Base-by-base conservation (phyloP, 2,888 invertebrate genomes). In the Machimus rusticus region DNA sequence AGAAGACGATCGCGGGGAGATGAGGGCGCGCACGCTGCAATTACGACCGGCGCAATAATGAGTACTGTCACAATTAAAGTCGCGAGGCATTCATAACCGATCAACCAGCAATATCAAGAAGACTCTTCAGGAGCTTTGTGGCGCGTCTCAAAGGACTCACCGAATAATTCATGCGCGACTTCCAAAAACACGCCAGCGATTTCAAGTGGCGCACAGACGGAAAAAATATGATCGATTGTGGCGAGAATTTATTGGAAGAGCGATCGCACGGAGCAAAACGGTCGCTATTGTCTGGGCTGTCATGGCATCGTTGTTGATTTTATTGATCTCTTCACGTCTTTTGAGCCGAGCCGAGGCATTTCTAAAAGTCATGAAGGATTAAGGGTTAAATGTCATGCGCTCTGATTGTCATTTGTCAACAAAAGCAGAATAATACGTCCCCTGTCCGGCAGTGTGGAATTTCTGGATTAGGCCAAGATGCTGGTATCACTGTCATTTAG, bases 341-440 rank as follows among this genome's bases (percentile, higher is more conserved):
- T 81, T 84, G 51, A 55, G 55, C 28, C 74, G 84, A 84, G 16
- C 3, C 31, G 82, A 82, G 74, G 51, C 16, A 76, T 82, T 87
- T 82, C 74, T 19, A 76, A 87, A 82, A 84, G 76, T 84, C 87
- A 87, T 88, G 86, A 87, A 84, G 87, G 88, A 88, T 88, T 88
- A 88, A 87, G 88, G 87, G 87, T 87, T 87, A 88, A 87, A 88
- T 88, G 87, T 88, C 88, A 88, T 76, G 74, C 88, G 43, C 87
- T 87, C 76, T 87, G 87, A 87, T 81, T 88, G 88, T 88, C 88
- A 88, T 88, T 88, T 87, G 87, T 88, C 87, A 88, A 85, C 87
- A 87, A 87, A 86, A 66, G 74, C 28, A 8, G 55, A 77, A 76
- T 76, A 86, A 46, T 76, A 6, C 37, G 23, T 85, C 74, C 12